Evolutionary conservation across 2,113 vertebrate species (phyloP).

Genomic region (Dasyornis broadbenti): DNA sequence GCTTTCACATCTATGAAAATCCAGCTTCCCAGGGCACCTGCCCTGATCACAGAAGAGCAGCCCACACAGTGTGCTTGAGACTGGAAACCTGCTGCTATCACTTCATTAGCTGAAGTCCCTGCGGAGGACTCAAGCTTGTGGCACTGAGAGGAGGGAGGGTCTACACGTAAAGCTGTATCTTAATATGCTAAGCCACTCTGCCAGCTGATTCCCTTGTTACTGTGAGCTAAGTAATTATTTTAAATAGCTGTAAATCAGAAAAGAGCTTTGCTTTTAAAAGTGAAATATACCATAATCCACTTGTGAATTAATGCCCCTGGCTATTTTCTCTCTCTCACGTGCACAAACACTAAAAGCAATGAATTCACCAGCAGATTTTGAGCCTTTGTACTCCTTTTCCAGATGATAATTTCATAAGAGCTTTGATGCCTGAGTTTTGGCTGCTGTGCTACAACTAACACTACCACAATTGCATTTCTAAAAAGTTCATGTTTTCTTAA

Average conservation of each 20-base stretch:
- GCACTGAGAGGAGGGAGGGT: background rate
- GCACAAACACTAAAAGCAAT: background rate
- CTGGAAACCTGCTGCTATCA: conserved; percentile 59
- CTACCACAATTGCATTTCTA: background rate
- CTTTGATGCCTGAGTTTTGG: background rate
- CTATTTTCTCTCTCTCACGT: background rate
- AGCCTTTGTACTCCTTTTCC: background rate
- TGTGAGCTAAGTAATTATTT: conserved; percentile 62
- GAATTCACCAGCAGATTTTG: background rate
- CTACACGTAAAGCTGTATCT: conserved; percentile 15
- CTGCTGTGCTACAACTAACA: background rate
- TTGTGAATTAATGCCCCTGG: conserved; percentile 36
- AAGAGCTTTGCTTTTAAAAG: conserved; percentile 34
- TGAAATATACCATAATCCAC: conserved; percentile 27
- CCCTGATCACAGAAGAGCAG: conserved; percentile 53
- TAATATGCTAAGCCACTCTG: conserved; percentile 3
- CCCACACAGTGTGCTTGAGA: conserved; percentile 27
- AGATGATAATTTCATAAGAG: background rate
- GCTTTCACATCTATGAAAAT: conserved; percentile 27
- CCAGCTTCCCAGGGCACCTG: conserved; percentile 54
- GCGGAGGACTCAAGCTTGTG: conserved; percentile 42
- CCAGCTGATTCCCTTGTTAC: conserved; percentile 52
- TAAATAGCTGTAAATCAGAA: conserved; percentile 59
- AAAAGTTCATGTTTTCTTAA: background rate
- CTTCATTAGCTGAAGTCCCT: conserved; percentile 58